Base-by-base conservation (phyloP, 2,113 vertebrate genomes). In the Dipodomys ordii region DNA sequence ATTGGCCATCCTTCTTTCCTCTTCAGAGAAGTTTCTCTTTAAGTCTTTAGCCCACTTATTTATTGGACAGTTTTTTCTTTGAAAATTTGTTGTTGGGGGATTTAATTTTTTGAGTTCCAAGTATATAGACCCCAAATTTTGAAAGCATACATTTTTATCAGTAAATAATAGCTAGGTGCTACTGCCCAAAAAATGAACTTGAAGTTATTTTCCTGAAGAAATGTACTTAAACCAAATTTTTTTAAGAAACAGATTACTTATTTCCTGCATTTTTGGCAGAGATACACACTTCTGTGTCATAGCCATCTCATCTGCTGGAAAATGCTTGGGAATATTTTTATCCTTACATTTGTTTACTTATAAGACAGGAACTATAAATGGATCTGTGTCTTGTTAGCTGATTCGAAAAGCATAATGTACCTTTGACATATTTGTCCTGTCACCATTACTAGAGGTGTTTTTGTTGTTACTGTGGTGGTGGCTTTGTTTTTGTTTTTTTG, bases 281-380 rank as follows among this genome's bases (percentile, higher is more conserved):
- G 2, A 69, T 81, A 8, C 53, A 84, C 72, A 53, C n/a, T 84
- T 90, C 57, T 2, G 2, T 87, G 9, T 16, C 35, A 69, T 76
- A 57, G 76, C 46, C 18, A 28, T 92, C 68, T 93, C 87, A 2
- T 77, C 60, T 87, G 35, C 67, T 74, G 28, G 83, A 92, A 91
- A 94, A 39, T 84, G 49, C 62, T 93, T 94, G 30, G 49, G 86
- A 90, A 91, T 91, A 57, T 62, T 60, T 90, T 90, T 94, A 69
- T 44, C 84, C 35, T 82, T 78, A 16, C 72, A 69, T 67, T 88
- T 88, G 32, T 62, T 90, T 89, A 25, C 35, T 73, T 73, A 73
- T 35, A 57, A 65, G 57, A 67, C 30, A 67, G 19, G 87, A 68
- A 44, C 39, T 85, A 27, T 65, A 8, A 82, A 10, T 77, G 46